Evolutionary conservation across 2,797 vertebrate species (phyloP), one percentile per base, ranked within the genome.

Genomic region (Sebastes iracundus): DNA sequence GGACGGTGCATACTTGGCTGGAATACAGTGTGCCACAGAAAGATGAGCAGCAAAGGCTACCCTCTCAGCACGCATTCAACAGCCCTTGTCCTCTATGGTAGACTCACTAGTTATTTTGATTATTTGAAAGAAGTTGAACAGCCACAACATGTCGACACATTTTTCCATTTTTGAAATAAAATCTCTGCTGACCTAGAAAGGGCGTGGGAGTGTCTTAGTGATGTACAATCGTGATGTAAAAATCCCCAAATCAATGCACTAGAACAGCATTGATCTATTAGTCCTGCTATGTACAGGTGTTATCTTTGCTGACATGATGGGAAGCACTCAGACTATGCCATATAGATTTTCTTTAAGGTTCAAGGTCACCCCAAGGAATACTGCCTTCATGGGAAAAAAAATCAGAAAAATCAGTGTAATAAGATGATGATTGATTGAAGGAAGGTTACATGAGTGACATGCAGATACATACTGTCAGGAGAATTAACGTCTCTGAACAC

Each of bases 291-390:
- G 77, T 84, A 68, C 79, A 82, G 67, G 69, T 74, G 80, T 91
- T 90, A 87, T 89, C 81, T 90, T 35, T 84, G 65, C 70, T 14
- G 32, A 66, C 65, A 55, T 25, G 23, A 33, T 70, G 38, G 56
- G 55, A 64, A 79, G 49, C 72, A 55, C 71, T 82, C 64, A 49
- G 27, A 46, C 52, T 27, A 14, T 12, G n/a, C 33, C 33, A 85
- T 84, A 14, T 84, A 14, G 86, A 92, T 89, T 81, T 76, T 75
- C 61, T 73, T 72, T 18, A 74, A 38, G 63, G 27, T 79, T 78
- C 73, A 85, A 88, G 86, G 90, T 92, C 84, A 93, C 86, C 76
- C 82, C 85, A 69, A 80, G 62, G 59, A 68, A 73, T 11, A 72
- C 35, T 35, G 5, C 46, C 27, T 33, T 65, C 11, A 14, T 65